Evolutionary conservation across 2,113 vertebrate species (phyloP).

Genomic region (Prietella phreatophila): DNA sequence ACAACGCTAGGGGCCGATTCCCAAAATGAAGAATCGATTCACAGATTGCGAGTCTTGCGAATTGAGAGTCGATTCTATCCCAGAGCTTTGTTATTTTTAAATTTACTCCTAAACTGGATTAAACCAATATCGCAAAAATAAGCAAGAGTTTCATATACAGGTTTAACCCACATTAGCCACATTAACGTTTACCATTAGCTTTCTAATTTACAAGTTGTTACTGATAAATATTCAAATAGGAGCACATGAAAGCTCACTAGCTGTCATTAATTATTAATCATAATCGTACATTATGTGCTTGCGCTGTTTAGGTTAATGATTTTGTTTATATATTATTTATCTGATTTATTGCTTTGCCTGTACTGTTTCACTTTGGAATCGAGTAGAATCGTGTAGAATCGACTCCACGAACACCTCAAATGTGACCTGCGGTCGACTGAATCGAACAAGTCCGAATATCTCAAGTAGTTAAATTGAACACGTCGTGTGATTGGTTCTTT

Average conservation of each 20-base stretch:
- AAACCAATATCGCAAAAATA: not conserved
- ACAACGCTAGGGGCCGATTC: not conserved
- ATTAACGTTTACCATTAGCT: not conserved
- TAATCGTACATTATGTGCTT: not conserved
- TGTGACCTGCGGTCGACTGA: not conserved
- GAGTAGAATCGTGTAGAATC: not conserved
- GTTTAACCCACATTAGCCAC: not conserved
- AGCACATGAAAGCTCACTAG: not conserved
- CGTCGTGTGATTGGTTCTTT: constrained; percentile 30
- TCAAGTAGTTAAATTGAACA: not conserved
- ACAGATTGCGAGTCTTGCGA: not conserved
- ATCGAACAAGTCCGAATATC: not conserved
- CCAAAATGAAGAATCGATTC: not conserved
- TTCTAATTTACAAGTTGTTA: not conserved
- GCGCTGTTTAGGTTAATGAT: not conserved
- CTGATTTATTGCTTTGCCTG: not conserved
- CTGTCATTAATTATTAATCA: not conserved
- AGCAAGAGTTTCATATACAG: not conserved
- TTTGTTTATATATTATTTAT: not conserved
- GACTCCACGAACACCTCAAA: not conserved
- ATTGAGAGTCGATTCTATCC: not conserved
- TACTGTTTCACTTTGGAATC: not conserved
- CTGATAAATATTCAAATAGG: not conserved
- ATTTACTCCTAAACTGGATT: no score
- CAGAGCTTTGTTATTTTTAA: not conserved